Evolutionary conservation across 37 sponge, comb jelly and placozoan species (phyloP).

Genomic region (Oopsacas minuta): DNA sequence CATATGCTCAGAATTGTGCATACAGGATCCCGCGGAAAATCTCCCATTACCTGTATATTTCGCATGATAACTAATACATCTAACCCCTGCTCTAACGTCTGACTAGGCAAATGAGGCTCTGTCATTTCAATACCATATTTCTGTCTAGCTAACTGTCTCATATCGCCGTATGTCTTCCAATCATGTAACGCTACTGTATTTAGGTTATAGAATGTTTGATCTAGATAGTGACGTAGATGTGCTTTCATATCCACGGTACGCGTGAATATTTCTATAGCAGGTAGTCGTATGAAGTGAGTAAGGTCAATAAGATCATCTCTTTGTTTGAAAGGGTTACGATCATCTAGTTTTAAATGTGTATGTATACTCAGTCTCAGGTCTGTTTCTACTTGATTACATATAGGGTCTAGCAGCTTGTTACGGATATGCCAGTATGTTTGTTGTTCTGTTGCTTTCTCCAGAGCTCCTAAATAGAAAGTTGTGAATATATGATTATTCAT

Average conservation of each 20-base stretch:
- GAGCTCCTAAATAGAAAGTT: not conserved
- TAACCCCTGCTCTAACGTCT: conserved; percentile 90
- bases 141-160: conserved; percentile 86
- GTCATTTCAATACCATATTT: conserved; percentile 90
- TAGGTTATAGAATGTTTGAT: conserved; percentile 91
- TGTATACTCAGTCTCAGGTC: conserved; percentile 79
- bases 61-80: conserved; percentile 96
- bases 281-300: conserved; percentile 55
- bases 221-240: conserved; percentile 80
- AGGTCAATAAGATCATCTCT: conserved; percentile 61
- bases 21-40: no score
- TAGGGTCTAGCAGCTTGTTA: conserved; percentile 43
- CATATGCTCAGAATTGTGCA: no score
- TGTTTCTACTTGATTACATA: conserved; percentile 67
- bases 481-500: not conserved
- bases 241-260: conserved; percentile 60
- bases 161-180: conserved; percentile 92
- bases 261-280: conserved; percentile 85
- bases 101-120: conserved; percentile 93
- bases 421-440: conserved; percentile 22
- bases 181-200: conserved; percentile 87
- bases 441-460: not conserved
- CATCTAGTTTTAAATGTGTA: conserved; percentile 76
- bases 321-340: conserved; percentile 87
- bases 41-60: conserved; percentile 86